Percentiles rank a stretch among this genome's conserved stretches.
These are phyloP conservation scores for Acropternis orthonyx DNA, from an alignment of 2,797 vertebrate genomes.

Conservation along the genomic window DNA sequence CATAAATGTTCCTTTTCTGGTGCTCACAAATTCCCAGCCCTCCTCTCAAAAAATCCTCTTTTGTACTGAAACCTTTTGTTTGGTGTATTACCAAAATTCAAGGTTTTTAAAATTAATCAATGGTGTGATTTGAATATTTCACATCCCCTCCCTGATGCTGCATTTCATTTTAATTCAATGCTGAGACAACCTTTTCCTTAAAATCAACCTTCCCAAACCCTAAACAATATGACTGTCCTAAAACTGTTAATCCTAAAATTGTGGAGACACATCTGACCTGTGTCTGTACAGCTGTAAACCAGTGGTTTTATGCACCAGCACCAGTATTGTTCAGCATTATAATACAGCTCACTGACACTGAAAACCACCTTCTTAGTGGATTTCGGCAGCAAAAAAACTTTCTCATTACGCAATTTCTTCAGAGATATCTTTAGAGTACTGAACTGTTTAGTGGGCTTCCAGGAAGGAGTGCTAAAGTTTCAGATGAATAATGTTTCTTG, in stretches of 20 bases:
- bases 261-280: background rate
- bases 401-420: slow-evolving; percentile 14
- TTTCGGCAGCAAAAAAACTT: slow-evolving; percentile 11
- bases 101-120: background rate
- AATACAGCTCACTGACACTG: slow-evolving; percentile 19
- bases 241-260: background rate
- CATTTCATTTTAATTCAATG: background rate
- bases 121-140: background rate
- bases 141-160: background rate
- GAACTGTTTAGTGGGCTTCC: slow-evolving; percentile 8
- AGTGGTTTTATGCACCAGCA: background rate
- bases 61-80: background rate
- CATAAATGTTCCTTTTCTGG: background rate
- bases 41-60: background rate
- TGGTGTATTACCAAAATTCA: background rate
- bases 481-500: slow-evolving; percentile 11
- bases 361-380: slow-evolving; percentile 20
- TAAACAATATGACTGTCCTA: background rate
- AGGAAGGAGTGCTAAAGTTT: slow-evolving; percentile 22
- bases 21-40: background rate
- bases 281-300: background rate
- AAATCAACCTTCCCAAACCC: background rate
- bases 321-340: background rate
- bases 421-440: background rate
- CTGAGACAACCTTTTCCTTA: background rate